phyloP scores from a whole-genome alignment of 2,113 vertebrate species.

The Osmerus mordax region DNA sequence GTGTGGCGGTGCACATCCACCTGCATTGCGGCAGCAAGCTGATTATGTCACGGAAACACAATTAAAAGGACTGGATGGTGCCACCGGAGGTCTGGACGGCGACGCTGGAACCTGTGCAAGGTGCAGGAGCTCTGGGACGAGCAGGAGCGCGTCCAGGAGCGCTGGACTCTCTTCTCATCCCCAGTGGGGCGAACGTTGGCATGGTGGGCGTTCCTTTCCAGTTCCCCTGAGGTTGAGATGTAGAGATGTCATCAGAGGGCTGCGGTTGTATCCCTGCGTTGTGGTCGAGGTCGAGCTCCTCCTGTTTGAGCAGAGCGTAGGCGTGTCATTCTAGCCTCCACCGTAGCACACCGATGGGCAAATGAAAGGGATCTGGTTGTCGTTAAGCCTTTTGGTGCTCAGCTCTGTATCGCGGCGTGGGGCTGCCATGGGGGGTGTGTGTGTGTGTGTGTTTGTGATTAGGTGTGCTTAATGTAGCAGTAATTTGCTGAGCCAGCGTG shows the following conservation, averaged over 20 bases:
- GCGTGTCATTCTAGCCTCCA: background rate
- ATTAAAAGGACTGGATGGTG: slow-evolving; percentile 59
- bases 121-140: too few species aligned
- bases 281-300: too few species aligned
- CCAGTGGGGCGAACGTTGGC: background rate
- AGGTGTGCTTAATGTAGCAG: slow-evolving; percentile 65
- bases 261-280: too few species aligned
- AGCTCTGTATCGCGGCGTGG: background rate
- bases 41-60: slow-evolving; percentile 61
- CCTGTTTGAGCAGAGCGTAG: background rate
- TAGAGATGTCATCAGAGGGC: background rate
- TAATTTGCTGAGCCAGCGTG: slow-evolving; percentile 51
- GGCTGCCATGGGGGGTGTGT: slow-evolving; percentile 2
- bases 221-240: background rate
- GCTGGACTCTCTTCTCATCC: too few species aligned
- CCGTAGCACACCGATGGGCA: background rate
- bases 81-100: slow-evolving; percentile 25
- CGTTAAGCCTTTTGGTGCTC: background rate
- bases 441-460: slow-evolving; percentile 28
- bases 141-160: too few species aligned
- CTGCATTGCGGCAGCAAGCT: slow-evolving; percentile 62
- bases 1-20: slow-evolving; percentile 44
- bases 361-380: background rate
- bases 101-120: too few species aligned
- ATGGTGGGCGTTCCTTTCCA: background rate